A percentile compares a stretch with the other conserved stretches of the same genome.
These are phyloP conservation scores for Zaprionus tsacasi DNA, from an alignment of 1,140 invertebrate species.

Conservation along the genomic window DNA sequence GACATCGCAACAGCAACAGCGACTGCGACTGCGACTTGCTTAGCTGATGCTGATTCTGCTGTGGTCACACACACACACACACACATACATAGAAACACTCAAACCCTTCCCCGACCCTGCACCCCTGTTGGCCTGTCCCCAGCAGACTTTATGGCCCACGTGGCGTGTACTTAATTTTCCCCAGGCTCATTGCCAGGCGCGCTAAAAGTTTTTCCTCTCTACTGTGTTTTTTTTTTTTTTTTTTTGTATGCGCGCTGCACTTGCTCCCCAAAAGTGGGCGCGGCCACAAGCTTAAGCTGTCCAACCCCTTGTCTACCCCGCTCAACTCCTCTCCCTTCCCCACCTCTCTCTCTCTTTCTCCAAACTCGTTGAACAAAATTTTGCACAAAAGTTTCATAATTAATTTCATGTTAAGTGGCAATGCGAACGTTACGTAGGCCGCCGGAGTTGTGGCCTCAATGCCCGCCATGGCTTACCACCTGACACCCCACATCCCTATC, in stretches of 20 bases:
- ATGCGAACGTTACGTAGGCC: conserved; percentile 58
- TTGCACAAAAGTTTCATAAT: conserved; percentile 82
- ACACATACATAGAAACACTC: conserved; percentile 27
- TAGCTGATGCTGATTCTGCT: conserved; percentile 36
- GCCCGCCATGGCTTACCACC: not conserved
- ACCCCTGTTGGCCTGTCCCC: conserved; percentile 47
- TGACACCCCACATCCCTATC: not conserved
- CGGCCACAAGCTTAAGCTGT: conserved; percentile 31
- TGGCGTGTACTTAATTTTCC: conserved; percentile 77
- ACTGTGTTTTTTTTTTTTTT: not conserved
- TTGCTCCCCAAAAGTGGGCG: conserved; percentile 24
- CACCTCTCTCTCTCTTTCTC: conserved; percentile 43
- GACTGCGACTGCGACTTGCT: conserved; percentile 23
- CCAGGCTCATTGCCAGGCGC: conserved; percentile 66
- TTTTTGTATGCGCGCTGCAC: conserved; percentile 27
- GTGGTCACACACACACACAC: conserved; percentile 51
- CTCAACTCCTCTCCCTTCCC: not conserved
- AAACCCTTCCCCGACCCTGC: not conserved
- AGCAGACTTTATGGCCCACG: conserved; percentile 74
- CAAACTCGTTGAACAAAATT: conserved; percentile 81
- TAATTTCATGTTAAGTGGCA: conserved; percentile 83
- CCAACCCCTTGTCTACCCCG: not conserved
- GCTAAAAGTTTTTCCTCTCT: conserved; percentile 59
- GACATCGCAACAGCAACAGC: conserved; percentile 47
- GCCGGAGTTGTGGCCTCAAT: conserved; percentile 29